Percentiles rank a stretch among this genome's conserved stretches.
These are phyloP conservation scores for Mimachlamys varia DNA, from an alignment of 2,888 invertebrate species.

Conservation along the genomic window DNA sequence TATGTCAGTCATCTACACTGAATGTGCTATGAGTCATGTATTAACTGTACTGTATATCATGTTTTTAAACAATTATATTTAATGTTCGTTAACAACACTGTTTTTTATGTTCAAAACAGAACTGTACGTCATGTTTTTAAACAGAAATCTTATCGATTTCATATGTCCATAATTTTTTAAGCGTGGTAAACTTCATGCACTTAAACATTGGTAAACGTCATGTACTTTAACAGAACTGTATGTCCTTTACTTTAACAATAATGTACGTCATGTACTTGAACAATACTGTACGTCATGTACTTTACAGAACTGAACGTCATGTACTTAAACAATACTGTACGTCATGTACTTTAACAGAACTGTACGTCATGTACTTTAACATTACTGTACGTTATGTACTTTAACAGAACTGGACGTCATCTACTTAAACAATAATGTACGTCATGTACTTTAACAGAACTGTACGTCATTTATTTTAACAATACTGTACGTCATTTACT, in stretches of 20 bases:
- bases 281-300: neutral
- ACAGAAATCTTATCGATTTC: neutral
- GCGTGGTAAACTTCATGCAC: neutral
- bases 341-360: neutral
- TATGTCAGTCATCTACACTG: too few species aligned
- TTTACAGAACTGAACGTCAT: neutral
- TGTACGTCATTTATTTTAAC: neutral
- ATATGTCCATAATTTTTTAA: neutral
- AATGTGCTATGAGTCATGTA: too few species aligned
- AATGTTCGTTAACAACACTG: neutral
- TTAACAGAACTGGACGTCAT: neutral
- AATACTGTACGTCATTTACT: neutral
- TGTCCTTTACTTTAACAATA: neutral
- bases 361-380: neutral
- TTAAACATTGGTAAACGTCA: neutral
- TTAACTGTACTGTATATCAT: too few species aligned
- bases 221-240: neutral
- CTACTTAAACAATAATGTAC: neutral
- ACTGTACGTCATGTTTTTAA: neutral
- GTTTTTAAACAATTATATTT: too few species aligned
- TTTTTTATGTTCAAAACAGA: neutral
- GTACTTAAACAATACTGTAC: neutral
- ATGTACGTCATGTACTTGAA: neutral
- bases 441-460: neutral
- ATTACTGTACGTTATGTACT: neutral